Evolutionary conservation across 2,888 invertebrate species (phyloP).

Genomic region (Phragmatobia fuliginosa): DNA sequence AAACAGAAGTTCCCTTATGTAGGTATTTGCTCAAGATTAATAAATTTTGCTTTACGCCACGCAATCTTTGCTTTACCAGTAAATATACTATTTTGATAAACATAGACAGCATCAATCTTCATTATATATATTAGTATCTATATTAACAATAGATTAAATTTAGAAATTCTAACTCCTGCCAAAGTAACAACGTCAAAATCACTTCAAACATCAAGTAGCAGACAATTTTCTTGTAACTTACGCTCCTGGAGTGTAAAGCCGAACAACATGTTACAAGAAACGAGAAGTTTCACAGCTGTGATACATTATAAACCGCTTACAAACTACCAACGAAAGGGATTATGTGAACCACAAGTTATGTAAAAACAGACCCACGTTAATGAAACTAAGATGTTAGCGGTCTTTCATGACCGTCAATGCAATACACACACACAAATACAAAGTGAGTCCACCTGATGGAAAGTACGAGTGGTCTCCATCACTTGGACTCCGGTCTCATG

Average conservation of each 20-base stretch:
- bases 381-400: background rate
- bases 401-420: background rate
- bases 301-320: constrained; percentile 35
- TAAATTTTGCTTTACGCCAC: background rate
- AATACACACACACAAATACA: no score
- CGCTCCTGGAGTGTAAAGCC: background rate
- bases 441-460: no score
- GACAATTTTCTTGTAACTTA: constrained; percentile 9
- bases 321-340: constrained; percentile 13
- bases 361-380: constrained; percentile 5
- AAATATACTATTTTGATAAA: background rate
- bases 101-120: background rate
- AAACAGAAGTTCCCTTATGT: no score
- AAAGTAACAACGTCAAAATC: background rate
- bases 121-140: background rate
- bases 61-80: background rate
- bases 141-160: no score
- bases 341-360: background rate
- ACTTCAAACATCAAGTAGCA: background rate
- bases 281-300: constrained; percentile 27
- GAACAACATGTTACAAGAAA: constrained; percentile 28
- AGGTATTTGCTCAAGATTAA: fast-evolving
- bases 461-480: no score
- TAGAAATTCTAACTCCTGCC: no score
- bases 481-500: no score